Percentiles rank a stretch among this genome's conserved stretches.
phyloP scores from a whole-genome alignment of 2,797 vertebrate genomes.

The Ctenopoma kingsleyae region DNA sequence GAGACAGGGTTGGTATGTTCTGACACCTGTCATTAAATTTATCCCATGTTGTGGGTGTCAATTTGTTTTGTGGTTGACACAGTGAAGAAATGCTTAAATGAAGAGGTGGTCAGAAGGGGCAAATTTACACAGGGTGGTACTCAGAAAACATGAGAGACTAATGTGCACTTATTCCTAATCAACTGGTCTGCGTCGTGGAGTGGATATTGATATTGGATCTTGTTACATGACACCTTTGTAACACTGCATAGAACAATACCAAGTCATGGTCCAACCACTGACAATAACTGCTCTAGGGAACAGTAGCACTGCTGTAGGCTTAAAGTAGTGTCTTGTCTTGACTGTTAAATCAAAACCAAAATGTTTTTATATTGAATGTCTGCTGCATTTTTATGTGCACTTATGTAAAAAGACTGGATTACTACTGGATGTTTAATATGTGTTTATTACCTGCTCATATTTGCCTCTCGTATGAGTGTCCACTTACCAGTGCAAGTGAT shows the following conservation, averaged over 20 bases:
- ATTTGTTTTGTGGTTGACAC: too few relatives aligned
- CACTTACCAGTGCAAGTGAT: slow-evolving; percentile 32
- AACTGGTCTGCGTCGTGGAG: background rate
- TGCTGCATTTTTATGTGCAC: too few relatives aligned
- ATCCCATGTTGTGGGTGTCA: too few relatives aligned
- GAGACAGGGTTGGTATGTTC: too few relatives aligned
- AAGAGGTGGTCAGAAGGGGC: too few relatives aligned
- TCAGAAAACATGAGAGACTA: background rate
- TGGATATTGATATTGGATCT: background rate
- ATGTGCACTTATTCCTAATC: background rate
- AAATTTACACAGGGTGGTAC: background rate
- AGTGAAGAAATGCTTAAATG: too few relatives aligned
- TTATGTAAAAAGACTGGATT: background rate
- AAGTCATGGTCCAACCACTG: background rate
- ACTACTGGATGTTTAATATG: slow-evolving; percentile 25
- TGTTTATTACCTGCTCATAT: slow-evolving; percentile 28
- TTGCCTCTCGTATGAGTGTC: slow-evolving; percentile 41
- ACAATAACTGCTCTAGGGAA: background rate
- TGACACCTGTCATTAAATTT: too few relatives aligned
- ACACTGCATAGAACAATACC: background rate
- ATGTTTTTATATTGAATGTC: too few relatives aligned
- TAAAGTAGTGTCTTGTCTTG: background rate
- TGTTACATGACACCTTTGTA: background rate
- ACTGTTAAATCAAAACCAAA: too few relatives aligned
- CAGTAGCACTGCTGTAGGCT: background rate